Base-by-base conservation (phyloP, 2,797 vertebrate species). In the Chiroxiphia lanceolata region DNA sequence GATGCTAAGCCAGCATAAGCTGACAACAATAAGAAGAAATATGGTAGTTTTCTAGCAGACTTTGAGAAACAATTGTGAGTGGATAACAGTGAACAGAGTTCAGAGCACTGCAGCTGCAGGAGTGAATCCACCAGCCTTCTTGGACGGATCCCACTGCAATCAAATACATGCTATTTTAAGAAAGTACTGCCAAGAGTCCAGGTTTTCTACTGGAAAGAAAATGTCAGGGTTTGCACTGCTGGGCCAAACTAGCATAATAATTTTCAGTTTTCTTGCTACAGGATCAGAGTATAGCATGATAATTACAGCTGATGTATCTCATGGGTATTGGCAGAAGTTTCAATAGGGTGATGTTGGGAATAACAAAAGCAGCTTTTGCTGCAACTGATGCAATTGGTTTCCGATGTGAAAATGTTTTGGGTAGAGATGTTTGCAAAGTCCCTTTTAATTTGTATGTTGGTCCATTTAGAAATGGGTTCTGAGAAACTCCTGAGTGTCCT, bases 121-220 rank as follows among this genome's bases (percentile, higher is more conserved):
- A 90, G 15, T 34, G 74, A 93, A 92, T 92, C 84, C 87, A 85
- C 69, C 76, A 89, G 20, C 33, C 42, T 87, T 78, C 89, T 87
- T 69, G 65, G 87, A 86, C 85, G 61, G 34, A 78, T 87, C 65
- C 57, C 42, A 54, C 67, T 81, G 68, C 50, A 50, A 31, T 81
- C 44, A 82, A 84, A 59, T 48, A 90, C 67, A 56, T 94, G 11
- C 51, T 83, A 83, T 40, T 82, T 90, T 59, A 48, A 78, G 82
- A 87, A 96, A 93, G 70, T 56, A 47, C 74, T 94, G 90, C 80
- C 91, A 94, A 87, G 40, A 90, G 34, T 45, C 74, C 60, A 84
- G 45, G 60, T 59, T 87, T 87, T 74, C 75, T 67, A 13, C 21
- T 67, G 51, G 71, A 81, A 85, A 89, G 71, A 56, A 80, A 64